These are phyloP conservation scores for Candoia aspera DNA, from an alignment of 2,113 vertebrate species.

Conservation along the genomic window DNA sequence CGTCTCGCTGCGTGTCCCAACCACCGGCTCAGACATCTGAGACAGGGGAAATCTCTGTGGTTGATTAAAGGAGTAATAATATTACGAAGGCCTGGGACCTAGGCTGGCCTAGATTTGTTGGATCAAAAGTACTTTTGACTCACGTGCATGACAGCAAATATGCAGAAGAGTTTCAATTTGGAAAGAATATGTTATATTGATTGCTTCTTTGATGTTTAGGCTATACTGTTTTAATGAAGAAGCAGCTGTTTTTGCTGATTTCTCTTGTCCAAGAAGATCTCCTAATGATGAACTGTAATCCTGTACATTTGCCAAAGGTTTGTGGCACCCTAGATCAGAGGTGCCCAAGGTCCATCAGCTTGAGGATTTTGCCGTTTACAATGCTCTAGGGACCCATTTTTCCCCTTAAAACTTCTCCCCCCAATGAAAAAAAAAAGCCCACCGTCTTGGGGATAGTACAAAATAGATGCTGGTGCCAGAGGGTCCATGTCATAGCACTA, in stretches of 20 bases:
- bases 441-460: too few relatives aligned
- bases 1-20: constrained; percentile 59
- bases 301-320: too few relatives aligned
- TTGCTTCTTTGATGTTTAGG: neutral
- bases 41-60: constrained; percentile 52
- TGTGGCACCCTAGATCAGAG: neutral
- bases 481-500: too few relatives aligned
- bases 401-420: too few relatives aligned
- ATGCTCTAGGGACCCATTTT: too few relatives aligned
- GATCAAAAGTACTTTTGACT: neutral
- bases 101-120: neutral
- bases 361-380: too few relatives aligned
- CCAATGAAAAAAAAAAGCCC: too few relatives aligned
- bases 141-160: neutral
- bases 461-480: too few relatives aligned
- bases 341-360: too few relatives aligned
- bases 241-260: neutral
- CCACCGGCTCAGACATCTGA: constrained; percentile 71
- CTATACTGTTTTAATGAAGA: neutral
- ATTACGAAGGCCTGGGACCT: neutral
- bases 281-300: neutral
- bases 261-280: neutral
- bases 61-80: constrained; percentile 48
- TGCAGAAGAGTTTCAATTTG: neutral
- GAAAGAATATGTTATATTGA: neutral